Percentiles rank a stretch among this genome's conserved stretches.
These are phyloP conservation scores for Diplolepis rosae DNA, from an alignment of 2,888 invertebrate genomes.

Conservation along the genomic window DNA sequence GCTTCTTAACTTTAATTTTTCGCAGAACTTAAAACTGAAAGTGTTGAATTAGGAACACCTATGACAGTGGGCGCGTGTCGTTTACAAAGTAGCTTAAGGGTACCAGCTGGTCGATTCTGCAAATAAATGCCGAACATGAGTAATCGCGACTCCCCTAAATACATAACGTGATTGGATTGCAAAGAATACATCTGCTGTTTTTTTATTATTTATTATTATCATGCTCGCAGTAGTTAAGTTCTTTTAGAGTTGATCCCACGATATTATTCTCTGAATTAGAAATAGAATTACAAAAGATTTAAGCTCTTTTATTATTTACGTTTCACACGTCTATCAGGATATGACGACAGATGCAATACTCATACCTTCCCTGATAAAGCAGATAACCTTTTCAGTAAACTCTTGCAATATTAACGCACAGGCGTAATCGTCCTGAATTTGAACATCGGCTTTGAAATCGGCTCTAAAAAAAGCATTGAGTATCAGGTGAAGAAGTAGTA, in stretches of 20 bases:
- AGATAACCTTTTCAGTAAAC: not conserved
- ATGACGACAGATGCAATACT: not conserved
- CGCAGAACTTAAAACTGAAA: not conserved
- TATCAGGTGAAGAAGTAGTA: too few relatives aligned
- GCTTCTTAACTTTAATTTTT: too few relatives aligned
- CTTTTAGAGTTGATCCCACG: not conserved
- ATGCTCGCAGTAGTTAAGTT: not conserved
- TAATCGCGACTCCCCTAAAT: not conserved
- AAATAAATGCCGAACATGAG: not conserved
- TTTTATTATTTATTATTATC: not conserved
- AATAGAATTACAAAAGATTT: not conserved
- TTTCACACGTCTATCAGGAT: not conserved
- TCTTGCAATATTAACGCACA: not conserved
- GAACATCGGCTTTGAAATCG: not conserved
- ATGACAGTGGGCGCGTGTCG: not conserved
- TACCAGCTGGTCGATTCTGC: not conserved
- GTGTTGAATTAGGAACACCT: conserved; percentile 4
- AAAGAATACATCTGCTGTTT: not conserved
- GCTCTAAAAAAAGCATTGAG: too few relatives aligned
- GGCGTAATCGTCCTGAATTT: not conserved
- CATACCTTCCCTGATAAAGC: not conserved
- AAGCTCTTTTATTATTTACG: not conserved
- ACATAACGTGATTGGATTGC: not conserved
- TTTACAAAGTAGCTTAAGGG: conserved; percentile 4
- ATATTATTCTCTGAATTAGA: not conserved